A percentile compares a stretch with the other conserved stretches of the same genome.
These are phyloP conservation scores for Bimastos eiseni DNA, from an alignment of 2,888 invertebrate genomes.

Conservation along the genomic window DNA sequence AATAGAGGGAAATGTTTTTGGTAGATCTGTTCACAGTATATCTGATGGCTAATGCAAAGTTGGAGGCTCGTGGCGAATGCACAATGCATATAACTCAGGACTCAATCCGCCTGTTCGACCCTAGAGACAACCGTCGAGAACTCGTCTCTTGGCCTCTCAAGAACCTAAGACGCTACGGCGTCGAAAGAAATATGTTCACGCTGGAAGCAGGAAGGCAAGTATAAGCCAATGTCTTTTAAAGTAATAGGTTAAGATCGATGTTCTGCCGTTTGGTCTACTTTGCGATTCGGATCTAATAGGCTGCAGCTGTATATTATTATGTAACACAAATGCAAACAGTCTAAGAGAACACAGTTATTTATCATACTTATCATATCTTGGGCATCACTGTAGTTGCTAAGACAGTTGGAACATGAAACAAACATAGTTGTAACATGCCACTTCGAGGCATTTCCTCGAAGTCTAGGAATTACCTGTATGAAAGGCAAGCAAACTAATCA, in stretches of 20 bases:
- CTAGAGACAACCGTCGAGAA: constrained; percentile 24
- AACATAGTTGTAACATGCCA: no score
- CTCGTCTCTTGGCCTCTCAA: constrained; percentile 31
- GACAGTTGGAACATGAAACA: no score
- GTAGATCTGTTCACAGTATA: constrained; percentile 27
- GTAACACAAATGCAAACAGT: no score
- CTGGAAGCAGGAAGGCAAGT: constrained; percentile 32
- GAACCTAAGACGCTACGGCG: constrained; percentile 29
- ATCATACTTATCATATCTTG: no score
- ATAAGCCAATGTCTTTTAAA: background rate
- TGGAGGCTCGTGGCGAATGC: constrained; percentile 30
- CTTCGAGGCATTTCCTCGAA: no score
- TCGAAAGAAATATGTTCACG: constrained; percentile 31
- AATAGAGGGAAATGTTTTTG: background rate
- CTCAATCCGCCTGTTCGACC: constrained; percentile 21
- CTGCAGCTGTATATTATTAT: no score
- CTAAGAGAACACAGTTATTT: no score
- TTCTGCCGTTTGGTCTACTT: no score
- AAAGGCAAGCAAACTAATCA: no score
- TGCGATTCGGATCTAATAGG: no score
- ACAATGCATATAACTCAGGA: constrained; percentile 27
- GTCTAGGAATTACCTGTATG: no score
- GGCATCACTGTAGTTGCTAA: no score
- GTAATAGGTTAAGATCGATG: background rate
- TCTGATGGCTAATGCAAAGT: constrained; percentile 26